These are phyloP conservation scores for Esox lucius DNA, from an alignment of 2,797 vertebrate genomes.

Conservation along the genomic window DNA sequence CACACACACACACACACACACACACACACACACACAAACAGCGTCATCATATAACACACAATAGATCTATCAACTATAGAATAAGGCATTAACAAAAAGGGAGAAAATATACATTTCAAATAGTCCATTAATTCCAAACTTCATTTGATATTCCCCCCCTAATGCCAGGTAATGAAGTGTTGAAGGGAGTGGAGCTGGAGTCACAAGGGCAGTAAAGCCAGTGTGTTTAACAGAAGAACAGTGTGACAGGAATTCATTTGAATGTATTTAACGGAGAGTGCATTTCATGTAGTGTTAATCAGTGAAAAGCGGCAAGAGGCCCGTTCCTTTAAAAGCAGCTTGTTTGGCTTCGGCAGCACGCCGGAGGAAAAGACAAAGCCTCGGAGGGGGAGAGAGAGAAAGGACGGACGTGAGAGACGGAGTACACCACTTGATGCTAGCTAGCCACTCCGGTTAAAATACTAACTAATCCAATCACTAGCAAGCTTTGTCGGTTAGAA, in stretches of 20 bases:
- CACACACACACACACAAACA: too few relatives aligned
- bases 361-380: background rate
- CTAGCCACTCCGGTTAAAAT: too few relatives aligned
- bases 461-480: too few relatives aligned
- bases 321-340: background rate
- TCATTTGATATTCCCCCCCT: constrained; percentile 7
- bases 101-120: background rate
- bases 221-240: constrained; percentile 26
- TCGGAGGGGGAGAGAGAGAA: background rate
- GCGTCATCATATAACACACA: too few relatives aligned
- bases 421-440: too few relatives aligned
- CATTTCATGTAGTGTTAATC: constrained; percentile 33
- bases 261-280: constrained; percentile 41
- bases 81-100: too few relatives aligned
- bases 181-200: constrained; percentile 34
- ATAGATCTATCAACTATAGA: too few relatives aligned
- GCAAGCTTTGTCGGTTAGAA: too few relatives aligned
- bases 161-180: constrained; percentile 13
- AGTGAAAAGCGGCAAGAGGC: constrained; percentile 17
- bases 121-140: background rate
- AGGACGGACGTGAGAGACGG: background rate
- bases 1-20: too few relatives aligned
- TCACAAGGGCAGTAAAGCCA: constrained; percentile 28
- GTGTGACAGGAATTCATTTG: constrained; percentile 38
- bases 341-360: background rate